Conservation (phyloP, 2,888 invertebrate species). For the Papilio gigon region DNA sequence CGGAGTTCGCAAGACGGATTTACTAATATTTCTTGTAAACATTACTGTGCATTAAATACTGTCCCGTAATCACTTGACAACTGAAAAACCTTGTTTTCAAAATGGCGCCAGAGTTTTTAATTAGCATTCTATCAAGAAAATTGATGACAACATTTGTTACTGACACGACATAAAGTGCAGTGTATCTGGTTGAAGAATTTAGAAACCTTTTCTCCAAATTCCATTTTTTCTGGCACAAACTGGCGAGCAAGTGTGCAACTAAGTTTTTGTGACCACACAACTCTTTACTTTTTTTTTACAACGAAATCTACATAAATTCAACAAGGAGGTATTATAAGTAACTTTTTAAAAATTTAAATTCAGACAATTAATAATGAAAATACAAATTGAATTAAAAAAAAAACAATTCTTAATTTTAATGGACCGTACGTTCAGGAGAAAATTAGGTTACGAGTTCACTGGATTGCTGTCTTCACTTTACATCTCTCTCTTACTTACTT, state of each 20-base stretch:
- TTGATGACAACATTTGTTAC: constrained; percentile 18
- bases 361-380: too few relatives aligned
- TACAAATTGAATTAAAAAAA: too few relatives aligned
- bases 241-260: not conserved
- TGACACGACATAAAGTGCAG: constrained; percentile 2
- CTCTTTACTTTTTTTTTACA: too few relatives aligned
- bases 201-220: constrained; percentile 16
- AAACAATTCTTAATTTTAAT: too few relatives aligned
- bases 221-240: constrained; percentile 4
- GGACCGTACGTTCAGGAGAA: too few relatives aligned
- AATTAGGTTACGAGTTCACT: too few relatives aligned
- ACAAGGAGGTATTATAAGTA: too few relatives aligned
- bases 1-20: constrained; percentile 58
- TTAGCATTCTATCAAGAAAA: constrained; percentile 21
- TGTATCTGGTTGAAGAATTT: not conserved
- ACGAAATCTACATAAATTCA: too few relatives aligned
- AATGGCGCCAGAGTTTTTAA: constrained; percentile 39
- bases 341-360: too few relatives aligned
- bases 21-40: too few relatives aligned
- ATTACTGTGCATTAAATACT: constrained; percentile 33
- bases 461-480: too few relatives aligned
- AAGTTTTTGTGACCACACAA: not conserved
- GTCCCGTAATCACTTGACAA: constrained; percentile 32
- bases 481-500: too few relatives aligned
- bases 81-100: constrained; percentile 38